Percentiles rank a stretch among this genome's conserved stretches.
phyloP scores from a whole-genome alignment of 2,888 invertebrate genomes.

The Cheilosia grossa region DNA sequence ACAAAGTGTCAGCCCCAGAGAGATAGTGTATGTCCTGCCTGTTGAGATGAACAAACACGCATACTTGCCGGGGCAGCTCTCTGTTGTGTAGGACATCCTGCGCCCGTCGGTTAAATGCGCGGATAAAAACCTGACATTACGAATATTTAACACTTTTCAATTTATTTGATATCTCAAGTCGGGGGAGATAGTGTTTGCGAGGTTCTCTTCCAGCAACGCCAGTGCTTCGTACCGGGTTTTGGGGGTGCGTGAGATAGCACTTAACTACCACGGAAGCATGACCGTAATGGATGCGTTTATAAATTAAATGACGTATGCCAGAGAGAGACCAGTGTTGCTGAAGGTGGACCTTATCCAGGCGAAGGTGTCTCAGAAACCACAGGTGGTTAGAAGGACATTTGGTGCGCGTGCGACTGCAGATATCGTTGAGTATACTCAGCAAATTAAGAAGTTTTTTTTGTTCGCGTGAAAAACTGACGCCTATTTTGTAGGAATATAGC shows the following conservation, averaged over 20 bases:
- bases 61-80: constrained; percentile 25
- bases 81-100: constrained; percentile 28
- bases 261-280: constrained; percentile 71
- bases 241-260: constrained; percentile 72
- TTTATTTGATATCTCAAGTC: constrained; percentile 68
- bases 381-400: constrained; percentile 56
- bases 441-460: constrained; percentile 15
- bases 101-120: constrained; percentile 64
- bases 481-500: constrained; percentile 9
- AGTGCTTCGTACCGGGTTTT: constrained; percentile 17
- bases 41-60: constrained; percentile 67
- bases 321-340: constrained; percentile 18
- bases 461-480: constrained; percentile 19
- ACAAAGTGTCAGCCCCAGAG: constrained; percentile 63
- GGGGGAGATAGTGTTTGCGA: constrained; percentile 35
- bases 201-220: constrained; percentile 15
- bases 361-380: constrained; percentile 63
- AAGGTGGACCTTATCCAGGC: constrained; percentile 26
- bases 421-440: constrained; percentile 37
- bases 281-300: constrained; percentile 65
- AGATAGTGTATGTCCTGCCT: constrained; percentile 65
- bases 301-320: constrained; percentile 60
- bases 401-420: constrained; percentile 62
- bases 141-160: constrained; percentile 73
- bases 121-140: constrained; percentile 63